A percentile compares a stretch with the other conserved stretches of the same genome.
Evolutionary conservation across 2,888 invertebrate species (phyloP).

Genomic region (Drosophila dives): DNA sequence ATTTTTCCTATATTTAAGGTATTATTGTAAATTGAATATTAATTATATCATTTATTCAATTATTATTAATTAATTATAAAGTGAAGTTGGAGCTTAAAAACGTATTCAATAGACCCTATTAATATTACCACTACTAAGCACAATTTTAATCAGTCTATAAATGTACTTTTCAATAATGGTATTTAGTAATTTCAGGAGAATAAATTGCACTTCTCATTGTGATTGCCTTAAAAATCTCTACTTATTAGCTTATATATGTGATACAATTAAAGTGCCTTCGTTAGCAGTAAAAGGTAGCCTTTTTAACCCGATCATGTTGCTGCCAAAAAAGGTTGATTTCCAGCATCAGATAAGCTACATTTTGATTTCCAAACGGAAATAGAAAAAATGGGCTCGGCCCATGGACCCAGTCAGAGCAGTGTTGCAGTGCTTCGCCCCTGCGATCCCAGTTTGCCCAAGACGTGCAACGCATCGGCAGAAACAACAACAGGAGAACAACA

Average conservation of each 20-base stretch:
- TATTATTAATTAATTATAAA: not conserved
- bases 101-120: too few relatives aligned
- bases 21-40: not conserved
- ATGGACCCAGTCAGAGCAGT: slow-evolving; percentile 33
- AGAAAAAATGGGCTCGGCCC: slow-evolving; percentile 75
- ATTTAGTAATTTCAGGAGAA: not conserved
- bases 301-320: slow-evolving; percentile 26
- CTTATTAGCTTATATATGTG: too few relatives aligned
- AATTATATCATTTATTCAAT: not conserved
- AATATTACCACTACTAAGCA: not conserved
- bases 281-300: slow-evolving; percentile 14
- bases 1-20: not conserved
- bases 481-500: slow-evolving; percentile 27
- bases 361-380: slow-evolving; percentile 70
- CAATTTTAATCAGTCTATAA: not conserved
- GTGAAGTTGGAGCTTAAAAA: not conserved
- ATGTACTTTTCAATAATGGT: not conserved
- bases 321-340: slow-evolving; percentile 40
- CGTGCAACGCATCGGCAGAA: slow-evolving; percentile 49
- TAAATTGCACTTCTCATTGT: too few relatives aligned
- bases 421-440: slow-evolving; percentile 30
- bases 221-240: not conserved
- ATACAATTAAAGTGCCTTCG: slow-evolving; percentile 6
- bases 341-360: slow-evolving; percentile 43
- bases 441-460: slow-evolving; percentile 27